A percentile compares a stretch with the other conserved stretches of the same genome.
phyloP scores from a whole-genome alignment of 2,888 invertebrate genomes.

The Steromphala cineraria region DNA sequence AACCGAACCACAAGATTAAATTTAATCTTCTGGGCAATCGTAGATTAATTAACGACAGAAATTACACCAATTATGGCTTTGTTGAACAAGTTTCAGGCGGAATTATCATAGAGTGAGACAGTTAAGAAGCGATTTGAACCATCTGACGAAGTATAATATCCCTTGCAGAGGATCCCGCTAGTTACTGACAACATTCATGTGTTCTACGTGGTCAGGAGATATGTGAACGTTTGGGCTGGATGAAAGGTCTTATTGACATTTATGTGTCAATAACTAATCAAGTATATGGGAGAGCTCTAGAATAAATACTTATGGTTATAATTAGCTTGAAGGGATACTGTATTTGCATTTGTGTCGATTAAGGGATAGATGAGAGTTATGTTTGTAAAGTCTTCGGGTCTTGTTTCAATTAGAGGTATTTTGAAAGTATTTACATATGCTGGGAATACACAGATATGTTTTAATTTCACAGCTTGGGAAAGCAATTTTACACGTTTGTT shows the following conservation, averaged over 20 bases:
- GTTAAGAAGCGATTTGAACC: neutral
- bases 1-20: neutral
- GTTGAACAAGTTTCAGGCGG: neutral
- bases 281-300: neutral
- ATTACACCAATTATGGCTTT: constrained; percentile 1
- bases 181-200: neutral
- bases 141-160: neutral
- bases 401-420: too few species aligned
- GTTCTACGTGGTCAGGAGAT: neutral
- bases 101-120: neutral
- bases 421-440: too few species aligned
- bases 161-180: neutral
- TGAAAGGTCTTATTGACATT: neutral
- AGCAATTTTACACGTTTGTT: too few species aligned
- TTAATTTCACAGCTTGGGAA: too few species aligned
- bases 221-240: neutral
- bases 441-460: too few species aligned
- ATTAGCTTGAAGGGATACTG: neutral
- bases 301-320: neutral
- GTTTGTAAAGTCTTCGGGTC: neutral
- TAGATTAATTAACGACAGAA: constrained; percentile 8
- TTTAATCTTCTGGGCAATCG: neutral
- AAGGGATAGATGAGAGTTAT: neutral
- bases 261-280: neutral
- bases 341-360: neutral